Conservation (phyloP, 1,140 invertebrate species). For the Mya arenaria region DNA sequence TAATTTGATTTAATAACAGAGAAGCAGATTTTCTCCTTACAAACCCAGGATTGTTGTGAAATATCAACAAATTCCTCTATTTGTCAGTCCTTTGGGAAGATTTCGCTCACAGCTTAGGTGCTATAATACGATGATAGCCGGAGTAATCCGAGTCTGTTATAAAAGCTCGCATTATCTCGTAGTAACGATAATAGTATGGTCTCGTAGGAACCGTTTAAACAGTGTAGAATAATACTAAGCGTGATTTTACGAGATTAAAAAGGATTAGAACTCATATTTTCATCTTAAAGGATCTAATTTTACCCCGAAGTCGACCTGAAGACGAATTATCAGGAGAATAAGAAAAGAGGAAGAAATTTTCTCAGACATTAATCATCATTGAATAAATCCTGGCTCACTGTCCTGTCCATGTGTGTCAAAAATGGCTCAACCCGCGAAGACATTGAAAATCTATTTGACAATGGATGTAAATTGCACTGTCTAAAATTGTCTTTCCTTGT, state of each 20-base stretch:
- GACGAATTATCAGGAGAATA: neutral
- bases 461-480: too few species aligned
- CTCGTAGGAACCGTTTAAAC: slow-evolving; percentile 39
- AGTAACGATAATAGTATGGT: slow-evolving; percentile 46
- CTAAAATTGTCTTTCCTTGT: too few species aligned
- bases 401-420: too few species aligned
- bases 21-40: neutral
- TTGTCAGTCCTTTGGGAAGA: slow-evolving; percentile 11
- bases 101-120: slow-evolving; percentile 46
- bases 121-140: slow-evolving; percentile 52
- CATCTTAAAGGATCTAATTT: slow-evolving; percentile 44
- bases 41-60: neutral
- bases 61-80: slow-evolving; percentile 8
- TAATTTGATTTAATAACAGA: neutral
- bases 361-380: slow-evolving; percentile 34
- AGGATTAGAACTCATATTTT: slow-evolving; percentile 51
- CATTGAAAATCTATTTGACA: too few species aligned
- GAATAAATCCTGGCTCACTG: slow-evolving; percentile 6
- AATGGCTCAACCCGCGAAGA: too few species aligned
- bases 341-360: neutral
- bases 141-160: slow-evolving; percentile 52
- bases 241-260: slow-evolving; percentile 56
- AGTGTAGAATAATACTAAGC: slow-evolving; percentile 21
- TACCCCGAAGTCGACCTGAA: slow-evolving; percentile 13
- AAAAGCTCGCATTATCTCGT: slow-evolving; percentile 56